A percentile compares a stretch with the other conserved stretches of the same genome.
phyloP scores from a whole-genome alignment of 2,113 vertebrate genomes.

The Sinocyclocheilus anophthalmus region DNA sequence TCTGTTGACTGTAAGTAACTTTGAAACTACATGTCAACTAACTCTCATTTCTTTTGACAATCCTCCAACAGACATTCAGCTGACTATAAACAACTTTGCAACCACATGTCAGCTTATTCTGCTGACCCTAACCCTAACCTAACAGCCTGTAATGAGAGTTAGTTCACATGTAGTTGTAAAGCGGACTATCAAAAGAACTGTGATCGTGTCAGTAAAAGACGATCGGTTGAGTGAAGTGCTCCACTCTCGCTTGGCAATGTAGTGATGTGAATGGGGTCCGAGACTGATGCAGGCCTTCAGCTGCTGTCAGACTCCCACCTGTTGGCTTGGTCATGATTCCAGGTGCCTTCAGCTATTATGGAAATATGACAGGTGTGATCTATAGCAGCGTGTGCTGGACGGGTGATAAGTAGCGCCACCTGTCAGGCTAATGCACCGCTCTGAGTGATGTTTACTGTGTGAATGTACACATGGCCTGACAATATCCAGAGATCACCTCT shows the following conservation, averaged over 20 bases:
- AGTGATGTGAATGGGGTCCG: conserved; percentile 55
- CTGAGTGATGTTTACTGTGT: background rate
- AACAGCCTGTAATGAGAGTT: background rate
- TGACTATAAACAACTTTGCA: too few relatives aligned
- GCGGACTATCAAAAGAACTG: background rate
- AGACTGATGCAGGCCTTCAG: conserved; percentile 11
- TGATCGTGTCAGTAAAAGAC: too few relatives aligned
- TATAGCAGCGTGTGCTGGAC: conserved; percentile 2
- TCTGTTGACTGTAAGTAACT: background rate
- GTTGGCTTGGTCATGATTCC: conserved; percentile 71
- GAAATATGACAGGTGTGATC: conserved; percentile 70
- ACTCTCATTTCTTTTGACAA: too few relatives aligned
- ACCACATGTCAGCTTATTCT: background rate
- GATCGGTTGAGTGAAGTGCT: too few relatives aligned
- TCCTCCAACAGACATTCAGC: too few relatives aligned
- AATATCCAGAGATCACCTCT: background rate
- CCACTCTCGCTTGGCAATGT: too few relatives aligned
- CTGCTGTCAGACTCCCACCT: conserved; percentile 67
- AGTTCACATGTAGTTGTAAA: too few relatives aligned
- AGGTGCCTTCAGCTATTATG: conserved; percentile 72
- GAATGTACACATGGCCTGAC: background rate
- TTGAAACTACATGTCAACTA: too few relatives aligned
- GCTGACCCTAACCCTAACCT: background rate
- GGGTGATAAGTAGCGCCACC: background rate
- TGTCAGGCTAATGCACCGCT: background rate